Conservation (phyloP, 2,113 vertebrate species). For the Ptyas mucosa region DNA sequence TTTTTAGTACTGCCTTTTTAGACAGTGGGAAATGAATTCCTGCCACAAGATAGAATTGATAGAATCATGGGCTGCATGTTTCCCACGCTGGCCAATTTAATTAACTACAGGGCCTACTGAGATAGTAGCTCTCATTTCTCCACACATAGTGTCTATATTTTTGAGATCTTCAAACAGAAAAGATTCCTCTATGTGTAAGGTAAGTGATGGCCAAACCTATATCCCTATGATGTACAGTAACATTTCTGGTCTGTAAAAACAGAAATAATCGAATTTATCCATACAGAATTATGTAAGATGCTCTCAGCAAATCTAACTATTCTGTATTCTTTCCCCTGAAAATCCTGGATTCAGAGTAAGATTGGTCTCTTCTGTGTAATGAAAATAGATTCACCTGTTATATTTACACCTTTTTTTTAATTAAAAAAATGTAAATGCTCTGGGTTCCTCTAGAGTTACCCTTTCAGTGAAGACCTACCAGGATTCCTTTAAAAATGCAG, state of each 20-base stretch:
- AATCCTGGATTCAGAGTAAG: background rate
- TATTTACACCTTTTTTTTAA: background rate
- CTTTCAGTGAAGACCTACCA: background rate
- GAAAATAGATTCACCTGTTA: background rate
- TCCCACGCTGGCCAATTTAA: background rate
- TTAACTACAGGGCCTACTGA: background rate
- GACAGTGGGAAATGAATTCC: background rate
- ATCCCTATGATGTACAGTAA: background rate
- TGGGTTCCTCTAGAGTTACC: background rate
- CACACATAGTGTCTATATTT: background rate
- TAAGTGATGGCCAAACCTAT: background rate
- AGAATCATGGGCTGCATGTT: background rate
- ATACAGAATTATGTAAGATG: background rate
- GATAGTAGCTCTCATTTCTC: background rate
- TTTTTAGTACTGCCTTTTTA: background rate
- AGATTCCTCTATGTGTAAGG: background rate
- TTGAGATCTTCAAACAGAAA: background rate
- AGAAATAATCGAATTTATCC: background rate
- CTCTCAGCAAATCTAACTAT: background rate
- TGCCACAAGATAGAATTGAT: background rate
- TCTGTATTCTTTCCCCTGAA: background rate
- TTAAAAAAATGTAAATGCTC: background rate
- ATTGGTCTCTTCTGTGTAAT: background rate
- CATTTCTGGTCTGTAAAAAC: background rate
- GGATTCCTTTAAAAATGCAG: background rate